Evolutionary conservation across 2,888 invertebrate species (phyloP), one percentile per base, ranked within the genome.

Genomic region (Sylvicola cinctus): DNA sequence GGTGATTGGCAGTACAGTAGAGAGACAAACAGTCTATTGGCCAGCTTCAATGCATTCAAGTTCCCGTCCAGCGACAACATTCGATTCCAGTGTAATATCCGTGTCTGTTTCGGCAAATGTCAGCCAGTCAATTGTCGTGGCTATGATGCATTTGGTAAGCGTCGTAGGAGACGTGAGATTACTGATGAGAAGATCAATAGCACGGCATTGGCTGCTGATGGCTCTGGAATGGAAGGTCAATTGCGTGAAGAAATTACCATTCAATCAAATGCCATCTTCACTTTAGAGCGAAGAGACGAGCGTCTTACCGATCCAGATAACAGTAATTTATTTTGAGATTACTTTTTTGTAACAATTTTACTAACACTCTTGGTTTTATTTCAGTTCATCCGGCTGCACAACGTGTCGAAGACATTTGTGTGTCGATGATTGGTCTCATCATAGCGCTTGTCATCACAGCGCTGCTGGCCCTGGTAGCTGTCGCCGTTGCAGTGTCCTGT

Each of bases 31-130:
- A 76, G 83, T 14, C 60, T 91, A 34, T 63, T 80, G 50, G 88
- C 88, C 41, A 75, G 79, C 45, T 90, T 91, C 58, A 87, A 87
- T 52, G 90, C 88, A 3, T 90, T 90, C 56, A 90, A 90, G 52
- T 91, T 90, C 71, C 90, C 90, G 1, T 84, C 81, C 46, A 87
- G 87, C 49, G 88, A 90, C 49, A 88, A 84, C 49, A 85, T 90
- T 46, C 63, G 84, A 57, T 90, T 91, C 80, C 90, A 90, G 57
- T 90, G 90, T 55, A 90, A 90, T 55, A 87, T 90, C 47, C 69
- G 88, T 39, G 88, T 91, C 8, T 90, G 90, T 66, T 90, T 90
- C 51, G 88, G 88, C 53, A 81, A 76, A 61, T 91, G 90, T 54
- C 90, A 88, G 65, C 88, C 90, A 46, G 88, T 90, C 3, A 90